phyloP scores from a whole-genome alignment of 2,113 vertebrate genomes.

The Loxodonta africana region DNA sequence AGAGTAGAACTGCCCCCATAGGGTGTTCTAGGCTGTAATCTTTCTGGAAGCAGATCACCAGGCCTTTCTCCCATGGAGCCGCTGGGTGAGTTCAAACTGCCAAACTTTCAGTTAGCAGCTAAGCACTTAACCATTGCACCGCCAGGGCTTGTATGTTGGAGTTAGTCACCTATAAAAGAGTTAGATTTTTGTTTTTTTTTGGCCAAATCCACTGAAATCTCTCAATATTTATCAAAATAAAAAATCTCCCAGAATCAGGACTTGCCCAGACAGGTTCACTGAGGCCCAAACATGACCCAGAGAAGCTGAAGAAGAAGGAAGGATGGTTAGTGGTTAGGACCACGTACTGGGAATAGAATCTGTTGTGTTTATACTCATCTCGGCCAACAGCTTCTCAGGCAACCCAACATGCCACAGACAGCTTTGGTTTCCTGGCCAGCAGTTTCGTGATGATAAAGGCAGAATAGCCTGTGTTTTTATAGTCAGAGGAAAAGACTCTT shows the following conservation, averaged over 20 bases:
- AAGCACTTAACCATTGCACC: not conserved
- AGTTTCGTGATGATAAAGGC: conserved; percentile 52
- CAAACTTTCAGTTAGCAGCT: not conserved
- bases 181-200: not conserved
- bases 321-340: not conserved
- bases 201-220: not conserved
- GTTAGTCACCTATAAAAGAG: not conserved
- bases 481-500: not conserved
- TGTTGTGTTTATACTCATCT: not conserved
- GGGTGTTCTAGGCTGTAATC: not conserved
- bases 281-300: not conserved
- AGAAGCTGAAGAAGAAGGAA: not conserved
- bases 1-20: not conserved
- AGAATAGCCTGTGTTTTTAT: not conserved
- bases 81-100: not conserved
- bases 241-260: not conserved
- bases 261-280: not conserved
- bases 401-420: not conserved
- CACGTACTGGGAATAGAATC: conserved; percentile 57
- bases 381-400: not conserved
- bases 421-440: conserved; percentile 44
- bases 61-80: not conserved
- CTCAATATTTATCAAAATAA: not conserved
- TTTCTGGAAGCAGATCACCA: not conserved
- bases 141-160: not conserved